Conservation (phyloP, 2,113 vertebrate species). For the Lipophrys pholis region DNA sequence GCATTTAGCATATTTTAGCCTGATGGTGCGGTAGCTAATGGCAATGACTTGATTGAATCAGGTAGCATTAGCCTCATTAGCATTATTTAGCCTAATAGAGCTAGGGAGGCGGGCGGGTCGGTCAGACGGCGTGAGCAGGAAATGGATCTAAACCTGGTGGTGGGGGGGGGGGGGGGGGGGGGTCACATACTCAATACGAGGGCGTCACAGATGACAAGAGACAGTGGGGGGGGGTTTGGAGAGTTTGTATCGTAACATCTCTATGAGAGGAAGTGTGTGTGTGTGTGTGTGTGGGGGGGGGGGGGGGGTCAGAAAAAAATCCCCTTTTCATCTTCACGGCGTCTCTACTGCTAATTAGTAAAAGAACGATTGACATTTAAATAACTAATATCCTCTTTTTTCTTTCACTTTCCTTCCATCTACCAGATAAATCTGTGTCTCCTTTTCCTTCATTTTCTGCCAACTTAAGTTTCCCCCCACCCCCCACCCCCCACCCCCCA, state of each 20-base stretch:
- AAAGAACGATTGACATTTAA: conserved; percentile 61
- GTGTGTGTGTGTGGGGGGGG: background rate
- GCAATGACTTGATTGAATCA: too few species aligned
- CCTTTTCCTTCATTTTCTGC: conserved; percentile 61
- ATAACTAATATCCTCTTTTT: conserved; percentile 52
- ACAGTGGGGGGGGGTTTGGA: too few species aligned
- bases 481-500: conserved; percentile 17
- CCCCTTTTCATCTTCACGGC: conserved; percentile 24
- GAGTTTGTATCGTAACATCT: too few species aligned
- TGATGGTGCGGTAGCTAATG: too few species aligned
- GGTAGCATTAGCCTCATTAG: too few species aligned
- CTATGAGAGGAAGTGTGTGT: too few species aligned
- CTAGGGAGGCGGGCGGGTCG: too few species aligned
- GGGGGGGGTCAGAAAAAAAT: conserved; percentile 21
- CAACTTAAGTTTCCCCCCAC: conserved; percentile 27
- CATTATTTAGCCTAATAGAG: too few species aligned
- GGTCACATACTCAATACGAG: too few species aligned
- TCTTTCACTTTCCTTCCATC: conserved; percentile 11
- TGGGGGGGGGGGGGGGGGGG: conserved; percentile 10
- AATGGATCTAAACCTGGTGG: conserved; percentile 46
- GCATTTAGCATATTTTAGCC: too few species aligned
- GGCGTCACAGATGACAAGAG: too few species aligned
- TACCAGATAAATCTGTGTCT: conserved; percentile 47
- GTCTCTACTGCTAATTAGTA: conserved; percentile 62
- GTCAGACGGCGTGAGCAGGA: too few species aligned